Evolutionary conservation across 2,888 invertebrate species (phyloP).

Genomic region (Diplazon laetatorius): DNA sequence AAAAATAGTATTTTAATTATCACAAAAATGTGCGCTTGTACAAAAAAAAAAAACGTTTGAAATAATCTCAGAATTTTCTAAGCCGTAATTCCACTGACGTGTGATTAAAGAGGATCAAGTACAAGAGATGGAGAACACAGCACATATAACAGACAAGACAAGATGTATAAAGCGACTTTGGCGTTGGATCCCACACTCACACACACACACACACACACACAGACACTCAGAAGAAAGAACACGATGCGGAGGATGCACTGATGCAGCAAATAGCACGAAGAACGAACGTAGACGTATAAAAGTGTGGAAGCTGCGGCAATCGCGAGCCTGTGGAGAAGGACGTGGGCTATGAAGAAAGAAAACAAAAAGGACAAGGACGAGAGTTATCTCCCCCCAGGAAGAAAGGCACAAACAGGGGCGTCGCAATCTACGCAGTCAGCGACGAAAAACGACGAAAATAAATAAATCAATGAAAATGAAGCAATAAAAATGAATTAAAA

Average conservation of each 20-base stretch:
- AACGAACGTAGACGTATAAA: conserved; percentile 19
- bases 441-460: conserved; percentile 25
- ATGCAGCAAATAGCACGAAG: conserved; percentile 18
- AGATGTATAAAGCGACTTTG: neutral
- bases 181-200: neutral
- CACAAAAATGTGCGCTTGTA: no score
- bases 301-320: conserved; percentile 45
- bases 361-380: conserved; percentile 40
- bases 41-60: no score
- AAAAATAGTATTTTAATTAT: no score
- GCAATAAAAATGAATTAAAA: neutral
- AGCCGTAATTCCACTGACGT: no score
- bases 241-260: conserved; percentile 5
- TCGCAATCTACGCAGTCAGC: conserved; percentile 76
- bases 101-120: no score
- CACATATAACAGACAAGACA: neutral
- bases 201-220: conserved; percentile 21
- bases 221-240: no score
- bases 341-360: conserved; percentile 26
- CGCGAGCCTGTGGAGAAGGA: conserved; percentile 45
- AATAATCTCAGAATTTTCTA: no score
- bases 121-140: no score
- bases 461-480: conserved; percentile 15
- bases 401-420: conserved; percentile 70
- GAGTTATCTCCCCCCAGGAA: no score